Evolutionary conservation across 2,797 vertebrate genomes (phyloP).

Genomic region (Poliocrania exsul): DNA sequence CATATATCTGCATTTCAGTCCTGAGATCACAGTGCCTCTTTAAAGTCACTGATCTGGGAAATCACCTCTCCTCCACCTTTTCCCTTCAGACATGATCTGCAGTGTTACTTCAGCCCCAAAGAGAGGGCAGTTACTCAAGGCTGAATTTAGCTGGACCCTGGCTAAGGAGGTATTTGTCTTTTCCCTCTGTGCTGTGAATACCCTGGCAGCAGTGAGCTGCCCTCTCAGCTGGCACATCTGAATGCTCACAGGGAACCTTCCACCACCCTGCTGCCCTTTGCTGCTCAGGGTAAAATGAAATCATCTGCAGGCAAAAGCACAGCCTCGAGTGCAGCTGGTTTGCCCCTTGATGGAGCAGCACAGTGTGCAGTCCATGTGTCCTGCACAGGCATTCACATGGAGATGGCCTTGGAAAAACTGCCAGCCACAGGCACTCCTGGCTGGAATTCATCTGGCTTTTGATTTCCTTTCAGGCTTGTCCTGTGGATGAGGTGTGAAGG

Average conservation of each 20-base stretch:
- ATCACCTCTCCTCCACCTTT: neutral
- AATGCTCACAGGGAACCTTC: fast-evolving
- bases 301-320: neutral
- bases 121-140: neutral
- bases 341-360: fast-evolving
- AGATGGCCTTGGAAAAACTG: neutral
- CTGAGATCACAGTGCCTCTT: neutral
- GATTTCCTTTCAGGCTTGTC: neutral
- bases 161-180: neutral
- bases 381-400: fast-evolving
- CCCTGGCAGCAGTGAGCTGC: fast-evolving
- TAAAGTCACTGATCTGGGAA: neutral
- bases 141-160: neutral
- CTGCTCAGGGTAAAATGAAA: fast-evolving
- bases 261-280: fast-evolving
- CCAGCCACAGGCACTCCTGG: neutral
- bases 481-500: neutral
- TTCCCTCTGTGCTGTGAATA: fast-evolving
- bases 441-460: neutral
- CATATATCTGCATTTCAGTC: neutral
- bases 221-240: neutral
- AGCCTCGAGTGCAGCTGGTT: fast-evolving
- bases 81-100: neutral
- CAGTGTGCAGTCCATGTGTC: neutral
- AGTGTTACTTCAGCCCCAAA: neutral